Evolutionary conservation across 30 jellyfish, hydroid and myxozoan genomes (phyloP), one percentile per base, ranked within the genome.

Genomic region (Cassiopea andromeda): DNA sequence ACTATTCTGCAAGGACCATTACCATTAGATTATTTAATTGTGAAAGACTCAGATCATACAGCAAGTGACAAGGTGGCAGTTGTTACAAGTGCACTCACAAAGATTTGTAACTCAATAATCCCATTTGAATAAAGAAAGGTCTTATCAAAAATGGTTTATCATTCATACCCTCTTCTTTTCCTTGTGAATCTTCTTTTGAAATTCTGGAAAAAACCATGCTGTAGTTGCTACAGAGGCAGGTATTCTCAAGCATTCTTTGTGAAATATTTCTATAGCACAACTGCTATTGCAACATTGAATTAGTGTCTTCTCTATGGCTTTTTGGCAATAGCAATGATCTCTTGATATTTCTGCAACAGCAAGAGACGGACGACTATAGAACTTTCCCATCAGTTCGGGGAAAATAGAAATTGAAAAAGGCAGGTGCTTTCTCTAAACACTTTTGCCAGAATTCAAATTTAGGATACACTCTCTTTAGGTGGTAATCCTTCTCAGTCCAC

Each of bases 71-170:
- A 66, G 14, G 75, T 66, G 46, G 75, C 75, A 66, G 75, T 7
- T 66, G 71, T 82, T 67, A 38, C 84, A 60, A 57, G 69, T 66
- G 85, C 91, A 16, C 82, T 82, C 10, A 48, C 73, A 19, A 82
- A 64, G 72, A 15, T 82, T 44, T 61, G 84, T 82, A 61, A 19
- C 73, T 67, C 64, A 54, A 54, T 54, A 10, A 10, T 54, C 64
- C 64, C 64, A 54, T 54, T 54, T 54, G 64, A 54, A 54, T 54
- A 54, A 54, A 54, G 64, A 54, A 3, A 54, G 7, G 64, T 54
- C 38, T 54, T 54, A 54, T 54, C 64, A 10, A 3, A 54, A 54
- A 6, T 54, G 64, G 64, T 54, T 54, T 54, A 3, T 54, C 64
- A 54, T 54, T 54, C 64, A 54, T 10, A 3, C 12, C 12, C 64